phyloP scores from a whole-genome alignment of 2,797 vertebrate species.

The Glossophaga mutica region DNA sequence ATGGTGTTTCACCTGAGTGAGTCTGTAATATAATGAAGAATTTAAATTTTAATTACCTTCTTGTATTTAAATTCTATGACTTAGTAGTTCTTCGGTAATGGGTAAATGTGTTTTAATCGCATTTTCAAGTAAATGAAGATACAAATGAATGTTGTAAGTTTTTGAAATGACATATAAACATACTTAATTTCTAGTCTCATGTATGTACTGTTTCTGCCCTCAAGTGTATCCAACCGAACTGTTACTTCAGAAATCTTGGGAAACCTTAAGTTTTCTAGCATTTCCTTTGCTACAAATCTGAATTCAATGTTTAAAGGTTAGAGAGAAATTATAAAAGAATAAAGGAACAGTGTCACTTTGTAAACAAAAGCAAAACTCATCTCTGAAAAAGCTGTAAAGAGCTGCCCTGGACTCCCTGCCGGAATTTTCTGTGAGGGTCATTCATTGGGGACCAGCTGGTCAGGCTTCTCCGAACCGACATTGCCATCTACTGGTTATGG shows the following conservation, averaged over 20 bases:
- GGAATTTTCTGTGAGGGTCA: neutral
- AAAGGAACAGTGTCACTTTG: neutral
- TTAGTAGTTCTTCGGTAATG: neutral
- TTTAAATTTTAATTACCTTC: neutral
- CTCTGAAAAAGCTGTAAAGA: neutral
- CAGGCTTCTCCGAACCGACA: neutral
- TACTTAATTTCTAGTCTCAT: neutral
- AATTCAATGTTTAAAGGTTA: neutral
- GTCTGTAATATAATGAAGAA: neutral
- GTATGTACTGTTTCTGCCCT: neutral
- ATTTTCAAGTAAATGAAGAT: neutral
- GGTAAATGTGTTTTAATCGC: neutral
- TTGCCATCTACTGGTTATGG: slow-evolving; percentile 56
- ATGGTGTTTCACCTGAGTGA: neutral
- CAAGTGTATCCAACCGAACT: neutral
- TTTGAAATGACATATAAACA: neutral
- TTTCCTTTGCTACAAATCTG: neutral
- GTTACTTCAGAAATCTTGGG: neutral
- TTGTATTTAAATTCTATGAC: neutral
- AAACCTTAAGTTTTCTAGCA: neutral
- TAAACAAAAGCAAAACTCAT: neutral
- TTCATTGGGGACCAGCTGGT: neutral
- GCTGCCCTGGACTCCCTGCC: fast-evolving
- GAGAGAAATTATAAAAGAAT: neutral
- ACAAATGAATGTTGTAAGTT: neutral